phyloP scores from a whole-genome alignment of 2,888 invertebrate genomes.

The Callinectes sapidus region DNA sequence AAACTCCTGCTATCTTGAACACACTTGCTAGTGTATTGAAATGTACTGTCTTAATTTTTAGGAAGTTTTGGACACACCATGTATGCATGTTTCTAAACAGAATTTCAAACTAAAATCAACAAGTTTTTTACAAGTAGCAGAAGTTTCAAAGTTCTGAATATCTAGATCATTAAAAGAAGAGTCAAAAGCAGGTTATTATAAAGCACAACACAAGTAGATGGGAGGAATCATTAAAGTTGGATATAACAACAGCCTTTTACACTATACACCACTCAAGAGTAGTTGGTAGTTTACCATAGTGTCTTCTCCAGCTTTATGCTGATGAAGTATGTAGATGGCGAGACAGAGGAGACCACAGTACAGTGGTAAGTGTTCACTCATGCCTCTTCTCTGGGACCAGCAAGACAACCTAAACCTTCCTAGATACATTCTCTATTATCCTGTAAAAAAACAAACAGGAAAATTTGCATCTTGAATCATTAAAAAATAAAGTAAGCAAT shows the following conservation, averaged over 20 bases:
- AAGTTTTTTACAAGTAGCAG: neutral
- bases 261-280: neutral
- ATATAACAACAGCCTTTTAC: neutral
- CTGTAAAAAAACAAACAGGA: too few relatives aligned
- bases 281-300: neutral
- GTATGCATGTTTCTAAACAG: neutral
- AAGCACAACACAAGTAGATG: neutral
- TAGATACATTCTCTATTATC: too few relatives aligned
- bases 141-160: neutral
- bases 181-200: neutral
- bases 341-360: too few relatives aligned
- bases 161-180: neutral
- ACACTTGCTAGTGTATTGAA: too few relatives aligned
- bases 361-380: too few relatives aligned
- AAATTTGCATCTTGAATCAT: too few relatives aligned
- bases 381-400: too few relatives aligned
- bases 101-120: neutral
- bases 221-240: neutral
- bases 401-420: too few relatives aligned
- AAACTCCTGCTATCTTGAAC: neutral
- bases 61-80: too few relatives aligned
- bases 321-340: too few relatives aligned
- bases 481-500: too few relatives aligned
- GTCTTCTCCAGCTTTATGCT: neutral
- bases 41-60: neutral